Evolutionary conservation across 2,888 invertebrate species (phyloP).

Genomic region (Hypolimnas misippus): DNA sequence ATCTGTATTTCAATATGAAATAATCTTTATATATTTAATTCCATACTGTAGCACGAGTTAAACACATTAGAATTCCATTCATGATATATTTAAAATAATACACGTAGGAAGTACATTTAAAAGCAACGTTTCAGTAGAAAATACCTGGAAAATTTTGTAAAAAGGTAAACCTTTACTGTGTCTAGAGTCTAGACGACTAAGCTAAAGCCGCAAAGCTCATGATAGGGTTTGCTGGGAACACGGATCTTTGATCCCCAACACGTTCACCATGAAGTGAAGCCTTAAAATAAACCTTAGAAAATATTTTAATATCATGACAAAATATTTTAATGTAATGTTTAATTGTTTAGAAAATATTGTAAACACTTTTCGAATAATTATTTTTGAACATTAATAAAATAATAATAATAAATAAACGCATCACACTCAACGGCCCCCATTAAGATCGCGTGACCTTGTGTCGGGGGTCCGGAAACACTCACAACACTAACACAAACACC

Average conservation of each 20-base stretch:
- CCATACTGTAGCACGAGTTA: neutral
- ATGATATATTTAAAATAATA: conserved; percentile 5
- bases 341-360: neutral
- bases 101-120: conserved; percentile 23
- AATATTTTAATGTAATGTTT: neutral
- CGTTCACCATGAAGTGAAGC: conserved; percentile 28
- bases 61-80: conserved; percentile 42
- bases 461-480: too few species aligned
- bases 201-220: conserved; percentile 44
- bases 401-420: too few species aligned
- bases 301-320: conserved; percentile 5
- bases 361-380: too few species aligned
- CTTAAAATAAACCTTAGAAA: conserved; percentile 19
- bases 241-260: conserved; percentile 39
- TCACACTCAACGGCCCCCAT: too few species aligned
- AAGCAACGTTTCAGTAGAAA: conserved; percentile 34
- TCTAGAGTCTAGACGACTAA: conserved; percentile 44
- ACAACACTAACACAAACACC: too few species aligned
- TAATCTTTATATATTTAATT: neutral
- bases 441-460: too few species aligned
- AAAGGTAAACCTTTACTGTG: conserved; percentile 32
- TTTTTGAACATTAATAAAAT: too few species aligned
- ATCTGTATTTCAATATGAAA: too few species aligned
- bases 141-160: conserved; percentile 34
- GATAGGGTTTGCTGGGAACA: conserved; percentile 41